Evolutionary conservation across 2,888 invertebrate genomes (phyloP).

Genomic region (Nymphalis urticae): DNA sequence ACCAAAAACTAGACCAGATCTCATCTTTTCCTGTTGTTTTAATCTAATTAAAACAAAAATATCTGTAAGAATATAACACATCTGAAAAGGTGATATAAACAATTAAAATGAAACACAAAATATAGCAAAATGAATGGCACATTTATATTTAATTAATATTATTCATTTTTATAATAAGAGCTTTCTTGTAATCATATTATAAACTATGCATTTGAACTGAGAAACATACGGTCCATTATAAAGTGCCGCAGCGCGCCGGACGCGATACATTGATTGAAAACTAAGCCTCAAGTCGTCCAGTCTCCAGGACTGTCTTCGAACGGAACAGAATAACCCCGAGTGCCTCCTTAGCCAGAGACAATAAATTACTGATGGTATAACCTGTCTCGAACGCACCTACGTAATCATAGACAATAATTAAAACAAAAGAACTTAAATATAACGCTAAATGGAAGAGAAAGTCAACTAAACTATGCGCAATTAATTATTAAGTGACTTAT

Average conservation of each 20-base stretch:
- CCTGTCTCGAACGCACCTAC: neutral
- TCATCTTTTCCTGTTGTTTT: too few relatives aligned
- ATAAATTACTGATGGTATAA: conserved; percentile 58
- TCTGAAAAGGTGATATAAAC: neutral
- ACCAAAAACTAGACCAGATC: too few relatives aligned
- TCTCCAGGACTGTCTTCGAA: conserved; percentile 62
- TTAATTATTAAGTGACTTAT: conserved; percentile 51
- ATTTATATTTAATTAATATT: conserved; percentile 83
- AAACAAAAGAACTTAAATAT: conserved; percentile 69
- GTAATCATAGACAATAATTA: conserved; percentile 8
- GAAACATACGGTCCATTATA: conserved; percentile 31
- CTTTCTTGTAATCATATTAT: conserved; percentile 74
- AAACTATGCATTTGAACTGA: conserved; percentile 75
- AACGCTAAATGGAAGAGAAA: conserved; percentile 75
- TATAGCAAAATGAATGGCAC: conserved; percentile 82
- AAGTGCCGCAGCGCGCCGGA: conserved; percentile 44
- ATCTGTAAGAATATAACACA: too few relatives aligned
- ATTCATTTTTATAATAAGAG: conserved; percentile 81
- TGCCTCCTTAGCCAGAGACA: conserved; percentile 46
- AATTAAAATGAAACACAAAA: conserved; percentile 69
- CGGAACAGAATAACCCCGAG: conserved; percentile 44
- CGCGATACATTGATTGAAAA: conserved; percentile 37
- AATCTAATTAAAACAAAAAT: too few relatives aligned
- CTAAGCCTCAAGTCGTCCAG: conserved; percentile 42
- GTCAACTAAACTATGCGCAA: conserved; percentile 72